These are phyloP conservation scores for Sceliomorpha sp. DNA, from an alignment of 2,888 invertebrate genomes.

Conservation along the genomic window DNA sequence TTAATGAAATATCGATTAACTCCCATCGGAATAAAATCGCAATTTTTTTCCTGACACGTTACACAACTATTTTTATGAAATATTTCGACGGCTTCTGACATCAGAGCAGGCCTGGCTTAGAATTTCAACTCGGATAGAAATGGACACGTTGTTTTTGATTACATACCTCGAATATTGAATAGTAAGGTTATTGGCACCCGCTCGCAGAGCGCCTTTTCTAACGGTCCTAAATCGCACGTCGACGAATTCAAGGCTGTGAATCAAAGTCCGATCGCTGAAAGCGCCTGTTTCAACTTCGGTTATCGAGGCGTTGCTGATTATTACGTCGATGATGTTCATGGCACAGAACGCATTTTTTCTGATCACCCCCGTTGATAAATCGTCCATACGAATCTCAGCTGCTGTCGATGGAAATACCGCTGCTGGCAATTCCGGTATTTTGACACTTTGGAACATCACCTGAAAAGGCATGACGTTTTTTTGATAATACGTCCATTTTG, in stretches of 20 bases:
- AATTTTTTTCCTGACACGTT: too few species aligned
- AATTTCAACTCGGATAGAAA: not conserved
- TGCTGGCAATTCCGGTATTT: conserved; percentile 83
- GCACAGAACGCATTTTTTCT: conserved; percentile 85
- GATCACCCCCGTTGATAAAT: conserved; percentile 83
- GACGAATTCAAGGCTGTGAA: conserved; percentile 83
- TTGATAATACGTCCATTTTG: too few species aligned
- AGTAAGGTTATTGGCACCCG: conserved; percentile 84
- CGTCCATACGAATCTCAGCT: conserved; percentile 83
- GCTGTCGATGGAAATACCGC: conserved; percentile 85
- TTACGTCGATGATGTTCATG: conserved; percentile 84
- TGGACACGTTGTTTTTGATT: conserved; percentile 4
- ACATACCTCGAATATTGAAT: conserved; percentile 85
- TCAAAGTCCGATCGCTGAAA: conserved; percentile 84
- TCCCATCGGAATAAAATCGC: too few species aligned
- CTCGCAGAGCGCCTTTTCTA: conserved; percentile 83
- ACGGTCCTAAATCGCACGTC: conserved; percentile 83
- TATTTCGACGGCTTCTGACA: too few species aligned
- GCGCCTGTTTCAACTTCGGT: conserved; percentile 84
- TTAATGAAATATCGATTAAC: too few species aligned
- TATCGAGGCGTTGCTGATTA: conserved; percentile 84
- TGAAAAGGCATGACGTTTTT: too few species aligned
- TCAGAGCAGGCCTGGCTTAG: not conserved
- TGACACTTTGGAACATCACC: conserved; percentile 85
- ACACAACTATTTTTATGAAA: not conserved